Conservation (phyloP, 2,113 vertebrate genomes). For the Sapayoa aenigma region DNA sequence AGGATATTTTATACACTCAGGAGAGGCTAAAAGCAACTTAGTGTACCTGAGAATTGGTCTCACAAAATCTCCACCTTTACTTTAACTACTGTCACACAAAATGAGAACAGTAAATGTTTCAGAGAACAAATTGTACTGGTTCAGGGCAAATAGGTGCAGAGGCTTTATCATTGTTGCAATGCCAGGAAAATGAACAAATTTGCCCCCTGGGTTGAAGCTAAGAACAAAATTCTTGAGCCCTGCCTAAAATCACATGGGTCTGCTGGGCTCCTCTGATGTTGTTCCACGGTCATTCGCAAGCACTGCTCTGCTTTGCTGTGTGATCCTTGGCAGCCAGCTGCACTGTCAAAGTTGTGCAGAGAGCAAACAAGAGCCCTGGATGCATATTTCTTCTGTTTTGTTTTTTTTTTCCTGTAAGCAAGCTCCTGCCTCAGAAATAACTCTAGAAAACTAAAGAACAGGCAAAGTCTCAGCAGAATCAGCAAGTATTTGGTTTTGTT, state of each 20-base stretch:
- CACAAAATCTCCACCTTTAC: background rate
- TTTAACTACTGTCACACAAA: background rate
- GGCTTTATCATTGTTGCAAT: background rate
- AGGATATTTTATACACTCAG: background rate
- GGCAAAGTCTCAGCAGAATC: background rate
- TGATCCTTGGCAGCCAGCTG: conserved; percentile 40
- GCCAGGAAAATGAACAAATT: conserved; percentile 42
- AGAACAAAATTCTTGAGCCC: conserved; percentile 38
- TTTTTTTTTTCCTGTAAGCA: background rate
- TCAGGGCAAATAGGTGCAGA: conserved; percentile 20
- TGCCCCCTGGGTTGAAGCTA: conserved; percentile 46
- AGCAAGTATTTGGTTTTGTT: background rate
- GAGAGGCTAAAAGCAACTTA: background rate
- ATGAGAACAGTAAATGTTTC: background rate
- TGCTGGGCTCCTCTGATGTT: background rate
- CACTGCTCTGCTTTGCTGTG: conserved; percentile 19
- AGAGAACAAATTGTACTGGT: background rate
- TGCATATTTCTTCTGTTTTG: background rate
- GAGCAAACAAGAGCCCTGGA: background rate
- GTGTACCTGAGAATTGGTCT: background rate
- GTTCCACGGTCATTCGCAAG: conserved; percentile 30
- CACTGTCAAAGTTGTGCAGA: background rate
- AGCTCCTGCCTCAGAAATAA: background rate
- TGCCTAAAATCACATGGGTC: conserved; percentile 53
- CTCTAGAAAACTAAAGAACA: background rate